Evolutionary conservation across 2,797 vertebrate genomes (phyloP), one percentile per base, ranked within the genome.

Genomic region (Phrynocephalus forsythii): DNA sequence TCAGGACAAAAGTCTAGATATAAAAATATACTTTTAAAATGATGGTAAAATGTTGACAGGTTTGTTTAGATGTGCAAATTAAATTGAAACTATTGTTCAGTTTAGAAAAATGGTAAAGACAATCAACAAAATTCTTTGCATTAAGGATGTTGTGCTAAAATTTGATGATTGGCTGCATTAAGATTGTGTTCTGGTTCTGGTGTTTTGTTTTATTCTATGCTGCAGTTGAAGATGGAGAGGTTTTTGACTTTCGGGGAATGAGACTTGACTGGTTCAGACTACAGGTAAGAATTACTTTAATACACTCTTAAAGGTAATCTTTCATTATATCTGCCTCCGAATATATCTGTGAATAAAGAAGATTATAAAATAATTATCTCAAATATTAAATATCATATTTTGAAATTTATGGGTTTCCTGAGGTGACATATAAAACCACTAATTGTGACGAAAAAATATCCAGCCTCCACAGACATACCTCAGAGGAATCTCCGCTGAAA

Each of bases 241-340:
- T 99, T 82, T 99, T 99, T 97, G 99, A 99, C 96, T 99, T 99
- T 97, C 97, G 99, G 97, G 99, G 99, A 91, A 98, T 99, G 98
- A 98, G 99, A 90, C 97, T 99, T 95, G 99, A 99, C 96, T 99
- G 99, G 99, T 99, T 99, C 96, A 97, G 99, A 91, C 97, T 99
- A 94, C 99, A 99, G 98, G 99, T 99, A 97, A 95, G 96, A 90
- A 52, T 79, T 90, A 78, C 26, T 15, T 90, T 89, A 88, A 82
- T n/a, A 7, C 73, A 60, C 60, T 68, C 78, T 60, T 60, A 44
- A 75, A 81, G 38, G 71, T 30, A 67, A 3, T 28, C 6, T 52
- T 82, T 66, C 10, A 13, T 77, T 71, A 24, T 11, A 6, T 83
- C 30, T 22, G 9, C 24, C 38, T 11, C 26, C 60, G 72, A 50